Percentiles rank a stretch among this genome's conserved stretches.
Evolutionary conservation across 1,140 invertebrate species (phyloP).

Genomic region (Drosophila neocordata): DNA sequence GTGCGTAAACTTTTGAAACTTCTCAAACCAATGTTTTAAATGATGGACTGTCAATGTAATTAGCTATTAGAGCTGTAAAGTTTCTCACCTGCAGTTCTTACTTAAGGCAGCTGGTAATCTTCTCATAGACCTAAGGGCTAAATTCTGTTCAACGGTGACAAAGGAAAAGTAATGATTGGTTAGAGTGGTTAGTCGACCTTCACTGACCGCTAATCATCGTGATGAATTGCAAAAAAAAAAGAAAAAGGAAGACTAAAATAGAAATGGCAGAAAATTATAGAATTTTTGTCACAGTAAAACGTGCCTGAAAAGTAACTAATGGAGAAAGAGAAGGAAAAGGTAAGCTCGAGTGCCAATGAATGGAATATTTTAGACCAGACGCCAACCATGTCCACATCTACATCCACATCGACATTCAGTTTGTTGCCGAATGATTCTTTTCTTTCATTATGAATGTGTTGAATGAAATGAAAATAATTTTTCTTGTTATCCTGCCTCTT

Average conservation of each 20-base stretch:
- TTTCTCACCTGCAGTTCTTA: conserved; percentile 33
- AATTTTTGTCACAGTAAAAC: conserved; percentile 16
- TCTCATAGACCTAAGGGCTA: background rate
- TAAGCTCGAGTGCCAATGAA: conserved; percentile 52
- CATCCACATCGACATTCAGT: background rate
- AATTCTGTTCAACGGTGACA: too few species aligned
- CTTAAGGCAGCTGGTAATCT: conserved; percentile 1
- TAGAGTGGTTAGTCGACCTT: conserved; percentile 27
- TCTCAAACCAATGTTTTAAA: conserved; percentile 1
- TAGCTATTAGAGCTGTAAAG: conserved; percentile 53
- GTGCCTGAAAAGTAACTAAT: conserved; percentile 20
- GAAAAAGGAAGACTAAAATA: conserved; percentile 13
- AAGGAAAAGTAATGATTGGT: too few species aligned
- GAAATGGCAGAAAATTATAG: conserved; percentile 4
- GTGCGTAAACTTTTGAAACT: conserved; percentile 65
- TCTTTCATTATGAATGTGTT: conserved; percentile 69
- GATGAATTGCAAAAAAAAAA: conserved; percentile 40
- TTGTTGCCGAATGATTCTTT: conserved; percentile 10
- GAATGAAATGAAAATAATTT: conserved; percentile 82
- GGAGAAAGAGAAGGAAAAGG: background rate
- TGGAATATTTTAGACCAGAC: conserved; percentile 23
- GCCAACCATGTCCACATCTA: background rate
- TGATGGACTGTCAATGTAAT: conserved; percentile 51
- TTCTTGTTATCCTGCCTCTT: conserved; percentile 80
- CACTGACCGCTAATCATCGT: conserved; percentile 43